Percentiles rank a stretch among this genome's conserved stretches.
Evolutionary conservation across 1,140 invertebrate genomes (phyloP).

Genomic region (Nixonia krombeini): DNA sequence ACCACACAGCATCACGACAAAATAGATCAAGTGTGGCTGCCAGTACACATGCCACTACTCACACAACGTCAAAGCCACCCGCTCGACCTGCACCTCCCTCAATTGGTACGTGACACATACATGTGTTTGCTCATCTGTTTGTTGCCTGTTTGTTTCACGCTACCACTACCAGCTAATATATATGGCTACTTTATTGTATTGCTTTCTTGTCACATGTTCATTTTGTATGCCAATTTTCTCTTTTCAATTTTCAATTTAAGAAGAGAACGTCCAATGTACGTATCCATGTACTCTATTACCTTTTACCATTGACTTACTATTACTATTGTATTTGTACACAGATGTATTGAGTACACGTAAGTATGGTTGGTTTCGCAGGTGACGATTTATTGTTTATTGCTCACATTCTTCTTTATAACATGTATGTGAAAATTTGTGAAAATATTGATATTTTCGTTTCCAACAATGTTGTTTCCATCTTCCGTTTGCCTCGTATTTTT

Average conservation of each 20-base stretch:
- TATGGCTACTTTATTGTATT: conserved; percentile 10
- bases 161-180: conserved; percentile 27
- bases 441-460: too few species aligned
- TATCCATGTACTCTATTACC: too few species aligned
- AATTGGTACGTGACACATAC: conserved; percentile 64
- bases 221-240: conserved; percentile 7
- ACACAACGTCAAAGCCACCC: conserved; percentile 68
- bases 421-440: too few species aligned
- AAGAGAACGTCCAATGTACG: too few species aligned
- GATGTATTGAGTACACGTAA: too few species aligned
- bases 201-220: conserved; percentile 16
- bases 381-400: too few species aligned
- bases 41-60: conserved; percentile 63
- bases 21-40: conserved; percentile 66
- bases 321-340: too few species aligned
- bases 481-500: too few species aligned
- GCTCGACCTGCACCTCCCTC: conserved; percentile 70
- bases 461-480: too few species aligned
- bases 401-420: too few species aligned
- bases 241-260: conserved; percentile 14
- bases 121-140: conserved; percentile 40
- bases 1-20: conserved; percentile 68
- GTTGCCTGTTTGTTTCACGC: conserved; percentile 38
- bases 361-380: too few species aligned
- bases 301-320: too few species aligned